Percentiles rank a stretch among this genome's conserved stretches.
phyloP scores from a whole-genome alignment of 2,888 invertebrate genomes.

The Leucophenga maculata region DNA sequence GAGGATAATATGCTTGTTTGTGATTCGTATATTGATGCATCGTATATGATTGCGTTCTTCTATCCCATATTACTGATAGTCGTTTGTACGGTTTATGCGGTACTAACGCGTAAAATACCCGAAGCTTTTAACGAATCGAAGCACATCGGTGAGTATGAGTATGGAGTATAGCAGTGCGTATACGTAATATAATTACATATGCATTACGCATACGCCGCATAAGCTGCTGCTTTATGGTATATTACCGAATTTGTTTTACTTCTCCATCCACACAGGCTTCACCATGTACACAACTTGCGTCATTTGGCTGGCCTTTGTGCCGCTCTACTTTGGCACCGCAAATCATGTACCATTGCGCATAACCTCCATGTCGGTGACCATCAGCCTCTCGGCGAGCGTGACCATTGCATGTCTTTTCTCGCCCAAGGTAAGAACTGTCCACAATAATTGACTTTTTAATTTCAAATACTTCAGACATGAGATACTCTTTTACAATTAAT shows the following conservation, averaged over 20 bases:
- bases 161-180: background rate
- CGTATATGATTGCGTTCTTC: constrained; percentile 94
- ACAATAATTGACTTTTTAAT: background rate
- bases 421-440: constrained; percentile 84
- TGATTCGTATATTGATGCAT: constrained; percentile 91
- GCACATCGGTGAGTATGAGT: constrained; percentile 84
- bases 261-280: constrained; percentile 78
- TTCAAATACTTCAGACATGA: background rate
- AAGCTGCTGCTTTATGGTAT: constrained; percentile 21
- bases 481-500: background rate
- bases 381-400: constrained; percentile 93
- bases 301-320: constrained; percentile 98
- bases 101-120: constrained; percentile 95
- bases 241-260: constrained; percentile 4
- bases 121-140: constrained; percentile 99
- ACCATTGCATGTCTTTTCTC: constrained; percentile 94
- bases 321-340: constrained; percentile 96
- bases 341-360: constrained; percentile 92
- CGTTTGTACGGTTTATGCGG: constrained; percentile 95
- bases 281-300: constrained; percentile 99
- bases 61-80: constrained; percentile 93
- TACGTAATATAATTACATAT: background rate
- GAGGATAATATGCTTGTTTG: constrained; percentile 95
- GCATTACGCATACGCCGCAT: background rate
- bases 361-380: constrained; percentile 96